A percentile compares a stretch with the other conserved stretches of the same genome.
Conservation (phyloP, 1,140 invertebrate species). For the Notospermus geniculatus region DNA sequence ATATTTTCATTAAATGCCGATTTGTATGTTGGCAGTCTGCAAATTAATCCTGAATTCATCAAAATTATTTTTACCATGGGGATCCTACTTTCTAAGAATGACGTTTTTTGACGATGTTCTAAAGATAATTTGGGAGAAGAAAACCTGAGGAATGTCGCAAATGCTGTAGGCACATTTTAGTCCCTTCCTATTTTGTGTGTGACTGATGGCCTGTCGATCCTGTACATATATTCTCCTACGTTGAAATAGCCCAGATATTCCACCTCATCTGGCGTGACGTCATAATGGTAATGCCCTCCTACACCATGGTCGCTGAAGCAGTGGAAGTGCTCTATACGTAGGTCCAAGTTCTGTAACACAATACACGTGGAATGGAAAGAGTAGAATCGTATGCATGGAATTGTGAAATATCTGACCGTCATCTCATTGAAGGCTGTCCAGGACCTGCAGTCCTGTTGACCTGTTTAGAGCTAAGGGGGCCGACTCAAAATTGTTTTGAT, state of each 20-base stretch:
- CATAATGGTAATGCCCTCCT: constrained; percentile 94
- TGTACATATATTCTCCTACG: constrained; percentile 70
- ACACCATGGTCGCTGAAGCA: constrained; percentile 82
- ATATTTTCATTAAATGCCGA: no score
- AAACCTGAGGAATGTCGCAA: no score
- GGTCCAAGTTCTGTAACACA: constrained; percentile 72
- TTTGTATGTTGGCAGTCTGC: no score
- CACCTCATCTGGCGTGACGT: constrained; percentile 79
- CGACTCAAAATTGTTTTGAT: no score
- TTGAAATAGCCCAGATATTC: constrained; percentile 87
- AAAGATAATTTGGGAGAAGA: no score
- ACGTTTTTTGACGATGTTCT: neutral
- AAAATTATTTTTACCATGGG: no score
- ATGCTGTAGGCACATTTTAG: no score
- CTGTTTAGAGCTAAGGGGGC: no score
- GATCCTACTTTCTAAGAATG: no score
- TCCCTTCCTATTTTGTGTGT: constrained; percentile 59
- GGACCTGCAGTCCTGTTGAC: no score
- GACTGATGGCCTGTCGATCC: constrained; percentile 73
- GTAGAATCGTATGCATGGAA: neutral
- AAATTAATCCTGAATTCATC: no score
- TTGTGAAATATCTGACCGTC: neutral
- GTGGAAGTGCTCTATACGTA: constrained; percentile 92
- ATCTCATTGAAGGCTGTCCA: no score
- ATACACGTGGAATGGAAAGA: neutral